Conservation (phyloP, 1,140 invertebrate species). For the Leguminivora glycinivorella region DNA sequence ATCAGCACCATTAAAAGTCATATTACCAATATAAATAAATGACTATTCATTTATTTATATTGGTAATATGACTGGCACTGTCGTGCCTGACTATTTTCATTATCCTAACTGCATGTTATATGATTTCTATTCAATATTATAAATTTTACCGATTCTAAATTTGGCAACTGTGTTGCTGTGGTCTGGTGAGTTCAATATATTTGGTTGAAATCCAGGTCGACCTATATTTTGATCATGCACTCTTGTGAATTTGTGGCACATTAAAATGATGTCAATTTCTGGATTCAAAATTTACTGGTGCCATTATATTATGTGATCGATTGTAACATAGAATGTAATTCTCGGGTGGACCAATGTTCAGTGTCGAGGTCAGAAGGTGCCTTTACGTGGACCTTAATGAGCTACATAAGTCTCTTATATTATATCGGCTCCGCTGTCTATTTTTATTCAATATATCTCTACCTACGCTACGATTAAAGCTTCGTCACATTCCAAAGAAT, state of each 20-base stretch:
- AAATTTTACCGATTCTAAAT: neutral
- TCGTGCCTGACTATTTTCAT: neutral
- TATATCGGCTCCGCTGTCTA: conserved; percentile 35
- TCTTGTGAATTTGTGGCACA: conserved; percentile 36
- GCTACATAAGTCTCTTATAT: conserved; percentile 45
- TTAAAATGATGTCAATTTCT: conserved; percentile 26
- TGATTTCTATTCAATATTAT: neutral
- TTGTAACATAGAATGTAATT: conserved; percentile 40
- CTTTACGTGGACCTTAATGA: conserved; percentile 60
- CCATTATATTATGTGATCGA: conserved; percentile 37
- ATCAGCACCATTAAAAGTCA: neutral
- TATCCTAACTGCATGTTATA: neutral
- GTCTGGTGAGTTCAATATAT: neutral
- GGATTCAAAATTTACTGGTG: conserved; percentile 39
- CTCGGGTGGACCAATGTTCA: conserved; percentile 60
- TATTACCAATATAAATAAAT: no score
- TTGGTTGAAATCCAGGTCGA: conserved; percentile 3
- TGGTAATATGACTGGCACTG: neutral
- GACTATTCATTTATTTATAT: neutral
- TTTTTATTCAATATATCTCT: conserved; percentile 37
- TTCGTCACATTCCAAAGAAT: conserved; percentile 77
- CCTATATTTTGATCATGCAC: conserved; percentile 13
- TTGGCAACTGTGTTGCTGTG: neutral
- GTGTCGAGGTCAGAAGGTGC: conserved; percentile 52
- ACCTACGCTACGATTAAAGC: conserved; percentile 43